phyloP scores from a whole-genome alignment of 2,113 vertebrate species.

The Burhinus oedicnemus region DNA sequence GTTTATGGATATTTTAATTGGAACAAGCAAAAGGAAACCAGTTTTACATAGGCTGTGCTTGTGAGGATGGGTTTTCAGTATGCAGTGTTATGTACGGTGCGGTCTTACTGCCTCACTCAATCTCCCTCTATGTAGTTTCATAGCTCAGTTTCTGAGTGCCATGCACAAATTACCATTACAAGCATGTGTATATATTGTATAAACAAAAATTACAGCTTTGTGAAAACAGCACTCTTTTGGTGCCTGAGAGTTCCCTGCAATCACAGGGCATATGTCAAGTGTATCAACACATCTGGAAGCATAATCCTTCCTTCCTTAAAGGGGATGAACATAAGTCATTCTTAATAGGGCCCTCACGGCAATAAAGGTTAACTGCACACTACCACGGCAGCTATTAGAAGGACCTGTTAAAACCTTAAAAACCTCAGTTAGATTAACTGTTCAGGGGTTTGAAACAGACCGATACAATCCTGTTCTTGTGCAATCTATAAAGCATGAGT shows the following conservation, averaged over 20 bases:
- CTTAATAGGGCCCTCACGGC: conserved; percentile 45
- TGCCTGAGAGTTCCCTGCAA: background rate
- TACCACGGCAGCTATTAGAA: conserved; percentile 20
- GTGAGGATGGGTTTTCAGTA: background rate
- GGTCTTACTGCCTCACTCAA: background rate
- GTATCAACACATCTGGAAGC: conserved; percentile 51
- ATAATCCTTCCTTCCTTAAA: conserved; percentile 41
- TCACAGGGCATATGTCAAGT: conserved; percentile 54
- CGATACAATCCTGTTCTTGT: background rate
- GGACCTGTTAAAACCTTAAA: conserved; percentile 54
- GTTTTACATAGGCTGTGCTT: background rate
- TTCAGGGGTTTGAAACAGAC: conserved; percentile 11
- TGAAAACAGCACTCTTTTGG: background rate
- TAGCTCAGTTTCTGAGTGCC: background rate
- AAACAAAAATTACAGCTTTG: conserved; percentile 28
- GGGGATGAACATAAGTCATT: conserved; percentile 34
- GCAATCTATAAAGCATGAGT: background rate
- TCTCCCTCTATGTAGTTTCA: background rate
- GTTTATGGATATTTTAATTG: conserved; percentile 21
- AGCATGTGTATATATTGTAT: background rate
- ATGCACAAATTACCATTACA: conserved; percentile 21
- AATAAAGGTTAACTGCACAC: conserved; percentile 64
- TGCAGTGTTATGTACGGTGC: background rate
- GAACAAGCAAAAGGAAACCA: background rate
- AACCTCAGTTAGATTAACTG: conserved; percentile 54